Conservation (phyloP, 2,888 invertebrate species). For the Rotaria socialis region DNA sequence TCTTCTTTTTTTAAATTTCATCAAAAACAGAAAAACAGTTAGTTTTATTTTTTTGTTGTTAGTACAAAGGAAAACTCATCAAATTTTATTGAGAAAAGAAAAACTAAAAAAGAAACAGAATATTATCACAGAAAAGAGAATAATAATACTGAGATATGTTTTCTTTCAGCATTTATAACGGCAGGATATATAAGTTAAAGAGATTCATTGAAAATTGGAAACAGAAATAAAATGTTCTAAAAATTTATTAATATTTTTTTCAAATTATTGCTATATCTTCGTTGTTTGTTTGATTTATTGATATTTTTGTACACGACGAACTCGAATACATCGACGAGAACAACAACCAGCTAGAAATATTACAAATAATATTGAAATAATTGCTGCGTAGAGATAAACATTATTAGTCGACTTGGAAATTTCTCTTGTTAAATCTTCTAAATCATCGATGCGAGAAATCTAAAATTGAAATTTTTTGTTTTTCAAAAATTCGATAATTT, state of each 20-base stretch:
- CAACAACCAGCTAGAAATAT: conserved; percentile 35
- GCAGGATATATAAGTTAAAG: neutral
- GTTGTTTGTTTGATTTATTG: neutral
- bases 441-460: neutral
- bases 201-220: neutral
- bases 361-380: neutral
- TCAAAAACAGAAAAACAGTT: neutral
- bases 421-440: conserved; percentile 36
- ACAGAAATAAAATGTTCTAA: neutral
- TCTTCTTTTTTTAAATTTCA: neutral
- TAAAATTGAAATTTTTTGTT: neutral
- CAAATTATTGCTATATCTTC: neutral
- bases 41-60: conserved; percentile 9
- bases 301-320: neutral
- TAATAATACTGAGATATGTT: neutral
- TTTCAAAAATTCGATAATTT: neutral
- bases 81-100: neutral
- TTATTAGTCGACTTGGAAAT: conserved; percentile 41
- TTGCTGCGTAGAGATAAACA: conserved; percentile 32
- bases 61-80: neutral
- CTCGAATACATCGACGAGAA: neutral
- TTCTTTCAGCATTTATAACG: neutral
- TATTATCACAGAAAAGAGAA: neutral
- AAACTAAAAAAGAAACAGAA: neutral
- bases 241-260: neutral